A percentile compares a stretch with the other conserved stretches of the same genome.
These are phyloP conservation scores for Lordiphosa mommai DNA, from an alignment of 1,140 invertebrate species.

Conservation along the genomic window DNA sequence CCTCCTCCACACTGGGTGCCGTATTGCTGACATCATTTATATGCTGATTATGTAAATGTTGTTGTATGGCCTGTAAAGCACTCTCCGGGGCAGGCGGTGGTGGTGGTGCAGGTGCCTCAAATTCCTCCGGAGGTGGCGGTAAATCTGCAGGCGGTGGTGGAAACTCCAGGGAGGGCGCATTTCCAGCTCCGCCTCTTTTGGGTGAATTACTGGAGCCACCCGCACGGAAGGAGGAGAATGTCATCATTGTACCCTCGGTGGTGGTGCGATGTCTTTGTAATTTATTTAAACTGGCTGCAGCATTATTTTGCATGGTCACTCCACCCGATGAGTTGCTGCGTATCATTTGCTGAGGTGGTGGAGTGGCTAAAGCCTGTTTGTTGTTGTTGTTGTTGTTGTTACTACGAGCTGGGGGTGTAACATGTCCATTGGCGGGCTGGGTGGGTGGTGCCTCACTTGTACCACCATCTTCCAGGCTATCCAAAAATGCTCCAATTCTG, in stretches of 20 bases:
- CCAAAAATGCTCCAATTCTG: constrained; percentile 96
- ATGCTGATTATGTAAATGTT: constrained; percentile 78
- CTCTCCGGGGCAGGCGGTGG: constrained; percentile 68
- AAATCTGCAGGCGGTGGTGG: constrained; percentile 88
- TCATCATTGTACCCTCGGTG: constrained; percentile 79
- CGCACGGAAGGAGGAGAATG: constrained; percentile 80
- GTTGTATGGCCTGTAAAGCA: constrained; percentile 60
- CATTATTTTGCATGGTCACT: constrained; percentile 83
- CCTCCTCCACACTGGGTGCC: constrained; percentile 85
- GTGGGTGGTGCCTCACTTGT: constrained; percentile 15
- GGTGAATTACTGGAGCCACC: constrained; percentile 80
- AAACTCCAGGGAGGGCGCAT: constrained; percentile 86
- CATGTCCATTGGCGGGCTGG: constrained; percentile 51
- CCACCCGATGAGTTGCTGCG: constrained; percentile 91
- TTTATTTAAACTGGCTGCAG: constrained; percentile 80
- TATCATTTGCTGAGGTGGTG: constrained; percentile 85
- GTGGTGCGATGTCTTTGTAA: constrained; percentile 80
- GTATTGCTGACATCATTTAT: constrained; percentile 82
- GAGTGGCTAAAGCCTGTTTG: constrained; percentile 79
- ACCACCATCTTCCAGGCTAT: constrained; percentile 86
- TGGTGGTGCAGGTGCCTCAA: constrained; percentile 79
- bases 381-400: constrained; percentile 11
- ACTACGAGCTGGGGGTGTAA: constrained; percentile 28
- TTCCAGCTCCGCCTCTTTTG: constrained; percentile 79
- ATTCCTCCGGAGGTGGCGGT: constrained; percentile 87